These are phyloP conservation scores for Falcunculus frontatus DNA, from an alignment of 2,113 vertebrate genomes.

Conservation along the genomic window DNA sequence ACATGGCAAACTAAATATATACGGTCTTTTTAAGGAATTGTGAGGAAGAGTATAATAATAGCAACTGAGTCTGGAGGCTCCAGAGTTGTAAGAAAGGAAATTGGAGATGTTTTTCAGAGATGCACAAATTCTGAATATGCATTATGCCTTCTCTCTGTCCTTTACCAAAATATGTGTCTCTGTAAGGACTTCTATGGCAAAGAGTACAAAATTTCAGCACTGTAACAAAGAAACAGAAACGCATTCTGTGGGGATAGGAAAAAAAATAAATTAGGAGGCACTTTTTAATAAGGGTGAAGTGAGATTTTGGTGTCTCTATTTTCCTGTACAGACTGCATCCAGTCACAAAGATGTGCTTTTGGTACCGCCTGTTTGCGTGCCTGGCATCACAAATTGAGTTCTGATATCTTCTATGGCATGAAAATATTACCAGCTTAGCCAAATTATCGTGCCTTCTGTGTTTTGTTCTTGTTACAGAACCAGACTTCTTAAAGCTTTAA, in stretches of 20 bases:
- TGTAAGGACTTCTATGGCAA: neutral
- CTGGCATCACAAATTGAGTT: neutral
- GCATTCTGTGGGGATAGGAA: neutral
- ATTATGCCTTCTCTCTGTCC: neutral
- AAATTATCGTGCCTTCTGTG: neutral
- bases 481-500: neutral
- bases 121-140: neutral
- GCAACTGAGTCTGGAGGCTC: neutral
- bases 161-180: neutral
- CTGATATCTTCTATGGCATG: neutral
- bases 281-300: neutral
- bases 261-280: neutral
- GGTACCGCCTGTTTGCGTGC: neutral
- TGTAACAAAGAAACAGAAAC: neutral
- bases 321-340: neutral
- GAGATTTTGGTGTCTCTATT: neutral
- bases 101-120: neutral
- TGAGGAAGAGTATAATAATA: neutral
- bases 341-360: neutral
- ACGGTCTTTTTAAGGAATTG: neutral
- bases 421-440: neutral
- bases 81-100: neutral
- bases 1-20: neutral
- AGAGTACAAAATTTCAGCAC: neutral
- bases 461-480: neutral